A percentile compares a stretch with the other conserved stretches of the same genome.
Evolutionary conservation across 2,797 vertebrate species (phyloP).

Genomic region (Parambassis ranga): DNA sequence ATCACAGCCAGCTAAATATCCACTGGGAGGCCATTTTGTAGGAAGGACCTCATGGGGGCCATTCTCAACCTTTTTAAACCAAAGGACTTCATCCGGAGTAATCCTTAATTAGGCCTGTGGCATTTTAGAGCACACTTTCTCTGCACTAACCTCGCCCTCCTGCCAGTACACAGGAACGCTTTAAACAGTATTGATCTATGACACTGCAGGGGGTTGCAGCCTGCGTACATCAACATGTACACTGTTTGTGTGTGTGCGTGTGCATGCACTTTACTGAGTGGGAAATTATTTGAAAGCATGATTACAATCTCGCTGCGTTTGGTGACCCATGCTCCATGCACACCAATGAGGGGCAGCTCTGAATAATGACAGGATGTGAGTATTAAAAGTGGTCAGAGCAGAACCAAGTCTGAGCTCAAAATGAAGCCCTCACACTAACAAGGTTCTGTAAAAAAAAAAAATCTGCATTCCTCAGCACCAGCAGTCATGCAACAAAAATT

Average conservation of each 20-base stretch:
- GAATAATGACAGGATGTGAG: constrained; percentile 11
- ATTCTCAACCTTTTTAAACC: constrained; percentile 59
- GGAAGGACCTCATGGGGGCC: constrained; percentile 31
- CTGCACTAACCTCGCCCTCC: constrained; percentile 52
- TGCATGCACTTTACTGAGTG: background rate
- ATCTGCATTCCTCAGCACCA: no score
- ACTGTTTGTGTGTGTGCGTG: background rate
- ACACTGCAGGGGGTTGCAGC: constrained; percentile 30
- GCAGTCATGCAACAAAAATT: no score
- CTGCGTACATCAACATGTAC: constrained; percentile 3
- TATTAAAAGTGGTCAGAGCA: constrained; percentile 1
- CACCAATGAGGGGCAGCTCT: constrained; percentile 15
- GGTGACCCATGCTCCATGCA: constrained; percentile 3
- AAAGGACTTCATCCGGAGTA: constrained; percentile 69
- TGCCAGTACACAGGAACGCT: constrained; percentile 43
- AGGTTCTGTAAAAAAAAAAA: no score
- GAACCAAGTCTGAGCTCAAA: no score
- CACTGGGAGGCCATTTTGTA: constrained; percentile 48
- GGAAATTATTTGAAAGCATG: constrained; percentile 23
- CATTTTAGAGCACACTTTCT: constrained; percentile 62
- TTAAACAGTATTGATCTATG: constrained; percentile 68
- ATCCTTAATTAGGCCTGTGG: constrained; percentile 74
- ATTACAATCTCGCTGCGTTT: background rate
- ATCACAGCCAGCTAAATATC: constrained; percentile 48
- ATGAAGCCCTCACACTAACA: no score